Evolutionary conservation across 2,888 invertebrate genomes (phyloP), one percentile per base, ranked within the genome.

Genomic region (Seira ritae): DNA sequence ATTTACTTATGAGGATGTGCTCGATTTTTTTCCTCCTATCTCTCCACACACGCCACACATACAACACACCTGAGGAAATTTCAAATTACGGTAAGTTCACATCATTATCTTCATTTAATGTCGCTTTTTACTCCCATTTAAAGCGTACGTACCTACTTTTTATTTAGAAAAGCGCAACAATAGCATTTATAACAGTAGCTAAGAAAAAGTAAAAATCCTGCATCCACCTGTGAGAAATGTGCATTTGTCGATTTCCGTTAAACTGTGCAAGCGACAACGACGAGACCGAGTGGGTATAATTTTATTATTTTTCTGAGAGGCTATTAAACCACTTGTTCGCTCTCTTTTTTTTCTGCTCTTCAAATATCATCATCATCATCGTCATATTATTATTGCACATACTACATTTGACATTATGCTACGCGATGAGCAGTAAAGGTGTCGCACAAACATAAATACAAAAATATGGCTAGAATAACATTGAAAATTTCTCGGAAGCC

Each of bases 311-410:
- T 12, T 42, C 19, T 42, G 6, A 22, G 50, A 20, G 23, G 68
- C 67, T 68, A 80, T 80, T 80, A 80, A 80, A 62, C 80, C 69
- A 80, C 80, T 74, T 80, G 80, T 80, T 79, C 31, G 79, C 72
- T 79, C 68, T 42, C 72, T 20, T 74, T 80, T 67, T 42, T 37
- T 24, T n/a, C n/a, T n/a, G n/a, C 22, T 62, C 50, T 37, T 46
- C 68, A 68, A 68, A 31, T 68, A 24, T 20, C 68, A 20, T 31
- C 17, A 19, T 68, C n/a, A 66, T 37, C 31, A 42, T 68, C 17
- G 66, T 24, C 24, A n/a, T 68, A 23, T 68, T 12, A 24, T 12
- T 1, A 68, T 23, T 12, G 24, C 60, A 60, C n/a, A 42, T 42
- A 42, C 42, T 8, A 42, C 4, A n/a, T n/a, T n/a, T n/a, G n/a